Percentiles rank a stretch among this genome's conserved stretches.
Evolutionary conservation across 2,113 vertebrate species (phyloP).

Genomic region (Rynchops niger): DNA sequence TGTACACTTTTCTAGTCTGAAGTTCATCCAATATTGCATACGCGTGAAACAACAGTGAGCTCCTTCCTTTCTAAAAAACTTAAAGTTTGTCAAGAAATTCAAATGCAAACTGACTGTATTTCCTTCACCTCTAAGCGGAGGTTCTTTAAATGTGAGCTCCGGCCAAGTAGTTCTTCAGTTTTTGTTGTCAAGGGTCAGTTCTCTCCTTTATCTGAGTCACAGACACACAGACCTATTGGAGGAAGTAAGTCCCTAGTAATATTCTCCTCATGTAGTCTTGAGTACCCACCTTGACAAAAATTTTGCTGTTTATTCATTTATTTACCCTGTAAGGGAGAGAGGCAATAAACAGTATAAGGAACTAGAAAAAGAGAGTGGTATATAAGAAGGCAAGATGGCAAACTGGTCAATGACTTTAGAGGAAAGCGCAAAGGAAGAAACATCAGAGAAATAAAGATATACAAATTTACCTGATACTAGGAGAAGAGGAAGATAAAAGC

Average conservation of each 20-base stretch:
- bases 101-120: background rate
- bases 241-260: background rate
- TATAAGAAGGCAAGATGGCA: background rate
- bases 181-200: background rate
- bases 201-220: background rate
- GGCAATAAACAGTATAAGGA: background rate
- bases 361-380: background rate
- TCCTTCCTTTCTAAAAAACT: background rate
- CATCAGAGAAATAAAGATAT: background rate
- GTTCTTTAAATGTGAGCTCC: background rate
- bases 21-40: background rate
- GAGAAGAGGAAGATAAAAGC: background rate
- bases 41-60: background rate
- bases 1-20: background rate
- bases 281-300: background rate
- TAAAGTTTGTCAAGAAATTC: background rate
- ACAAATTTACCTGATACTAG: background rate
- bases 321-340: background rate
- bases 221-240: background rate
- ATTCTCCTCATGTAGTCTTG: background rate
- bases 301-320: background rate
- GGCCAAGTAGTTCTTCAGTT: background rate
- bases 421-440: background rate
- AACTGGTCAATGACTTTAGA: background rate
- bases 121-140: background rate